A percentile compares a stretch with the other conserved stretches of the same genome.
These are phyloP conservation scores for Labia minor DNA, from an alignment of 2,888 invertebrate genomes.

Conservation along the genomic window DNA sequence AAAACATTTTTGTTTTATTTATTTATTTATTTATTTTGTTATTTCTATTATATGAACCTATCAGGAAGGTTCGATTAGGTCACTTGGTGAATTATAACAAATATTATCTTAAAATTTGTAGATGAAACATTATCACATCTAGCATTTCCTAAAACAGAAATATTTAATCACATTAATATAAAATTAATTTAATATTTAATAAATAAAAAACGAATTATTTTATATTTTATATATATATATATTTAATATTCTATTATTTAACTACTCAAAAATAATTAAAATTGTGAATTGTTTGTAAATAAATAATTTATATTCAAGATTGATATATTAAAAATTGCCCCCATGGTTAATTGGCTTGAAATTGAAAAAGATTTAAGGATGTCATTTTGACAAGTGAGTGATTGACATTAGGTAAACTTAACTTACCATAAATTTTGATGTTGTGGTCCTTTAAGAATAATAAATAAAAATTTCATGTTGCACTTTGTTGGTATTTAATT, in stretches of 20 bases:
- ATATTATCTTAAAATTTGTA: slow-evolving; percentile 5
- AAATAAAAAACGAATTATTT: not conserved
- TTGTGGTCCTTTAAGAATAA: slow-evolving; percentile 13
- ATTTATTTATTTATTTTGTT: not conserved
- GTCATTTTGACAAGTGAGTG: too few species aligned
- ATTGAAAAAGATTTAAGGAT: too few species aligned
- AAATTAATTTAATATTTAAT: not conserved
- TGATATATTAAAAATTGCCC: too few species aligned
- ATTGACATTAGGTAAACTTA: too few species aligned
- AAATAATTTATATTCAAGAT: too few species aligned
- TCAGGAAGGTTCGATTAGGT: not conserved
- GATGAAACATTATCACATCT: slow-evolving; percentile 5
- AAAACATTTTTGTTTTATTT: not conserved
- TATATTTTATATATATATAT: too few species aligned
- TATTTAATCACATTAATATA: not conserved
- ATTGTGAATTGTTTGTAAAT: too few species aligned
- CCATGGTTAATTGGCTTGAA: too few species aligned
- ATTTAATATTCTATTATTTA: too few species aligned
- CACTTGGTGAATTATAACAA: not conserved
- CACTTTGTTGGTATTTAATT: not conserved
- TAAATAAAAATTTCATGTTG: not conserved
- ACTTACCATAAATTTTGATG: not conserved
- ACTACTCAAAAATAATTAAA: too few species aligned
- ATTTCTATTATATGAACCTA: not conserved
- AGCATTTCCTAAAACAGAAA: not conserved